Evolutionary conservation across 1,140 invertebrate genomes (phyloP), one percentile per base, ranked within the genome.

Genomic region (Thaumatotibia leucotreta): DNA sequence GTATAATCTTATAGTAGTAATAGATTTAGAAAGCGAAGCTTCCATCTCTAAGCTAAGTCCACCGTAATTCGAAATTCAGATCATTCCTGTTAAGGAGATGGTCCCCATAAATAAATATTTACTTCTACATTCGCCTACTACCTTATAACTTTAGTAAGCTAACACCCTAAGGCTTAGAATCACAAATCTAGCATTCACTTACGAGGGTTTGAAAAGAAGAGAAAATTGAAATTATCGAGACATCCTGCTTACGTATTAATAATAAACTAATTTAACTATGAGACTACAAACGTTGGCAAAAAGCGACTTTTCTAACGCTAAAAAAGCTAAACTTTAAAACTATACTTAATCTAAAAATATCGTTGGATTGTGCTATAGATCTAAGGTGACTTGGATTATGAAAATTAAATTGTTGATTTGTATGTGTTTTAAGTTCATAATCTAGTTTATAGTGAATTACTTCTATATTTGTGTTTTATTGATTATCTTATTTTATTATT

Each of bases 91-190:
- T 14, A 67, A 79, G 81, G 88, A 89, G 82, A 79, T 89, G 86
- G 88, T 89, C 86, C 88, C 88, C 82, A 70, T 84, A 84, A 80
- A 80, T 76, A 81, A 82, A 66, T 74, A 75, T 80, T 77, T 75
- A 80, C 72, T 77, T 76, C 73, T 75, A 80, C 75, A 66, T 78
- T 45, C 52, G 73, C 79, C 83, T 83, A 86, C 54, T 39, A 39
- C 14, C 68, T 72, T 68, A 74, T 82, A 77, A 81, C 72, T 75
- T 58, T 58, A 58, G 6, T 82, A 81, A 71, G 58, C 72, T 73
- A 72, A 76, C 80, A 61, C 76, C 70, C 84, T 88, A 88, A 86
- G 82, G 83, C 82, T 82, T 75, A 74, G 75, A 81, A 82, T 88
- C 82, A 86, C 77, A 75, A 81, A 79, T 80, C 84, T 88, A 88